Evolutionary conservation across 2,797 vertebrate species (phyloP).

Genomic region (Amphiprion clarkii): DNA sequence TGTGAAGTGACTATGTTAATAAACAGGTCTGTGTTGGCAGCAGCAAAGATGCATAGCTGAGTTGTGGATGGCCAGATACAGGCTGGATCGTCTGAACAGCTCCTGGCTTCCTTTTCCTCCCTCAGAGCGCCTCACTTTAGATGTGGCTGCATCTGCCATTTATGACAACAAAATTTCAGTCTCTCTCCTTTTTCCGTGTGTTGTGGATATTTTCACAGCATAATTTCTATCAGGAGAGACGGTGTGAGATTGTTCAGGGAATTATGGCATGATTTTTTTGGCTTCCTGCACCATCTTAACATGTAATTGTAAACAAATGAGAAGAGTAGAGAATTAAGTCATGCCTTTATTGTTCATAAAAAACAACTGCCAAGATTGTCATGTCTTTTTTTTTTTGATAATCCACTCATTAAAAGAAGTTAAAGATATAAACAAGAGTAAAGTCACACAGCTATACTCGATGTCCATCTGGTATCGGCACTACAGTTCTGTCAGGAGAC

Average conservation of each 20-base stretch:
- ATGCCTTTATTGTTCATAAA: constrained; percentile 16
- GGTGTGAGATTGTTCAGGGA: constrained; percentile 24
- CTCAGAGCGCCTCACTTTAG: constrained; percentile 13
- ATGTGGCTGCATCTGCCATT: constrained; percentile 17
- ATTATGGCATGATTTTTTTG: constrained; percentile 11
- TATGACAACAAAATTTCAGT: constrained; percentile 18
- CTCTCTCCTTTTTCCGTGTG: constrained; percentile 8
- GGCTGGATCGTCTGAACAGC: constrained; percentile 21
- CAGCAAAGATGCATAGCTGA: constrained; percentile 25
- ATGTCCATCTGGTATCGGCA: constrained; percentile 58
- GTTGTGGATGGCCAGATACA: constrained; percentile 34
- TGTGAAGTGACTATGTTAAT: constrained; percentile 60
- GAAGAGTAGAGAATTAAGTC: constrained; percentile 18
- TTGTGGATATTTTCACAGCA: constrained; percentile 6
- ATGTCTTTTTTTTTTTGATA: background rate
- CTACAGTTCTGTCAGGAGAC: constrained; percentile 40
- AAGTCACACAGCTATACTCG: constrained; percentile 14
- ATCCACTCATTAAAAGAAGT: constrained; percentile 21
- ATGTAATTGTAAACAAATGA: constrained; percentile 17
- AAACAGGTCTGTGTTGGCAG: constrained; percentile 59
- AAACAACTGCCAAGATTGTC: constrained; percentile 25
- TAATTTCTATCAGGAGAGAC: constrained; percentile 25
- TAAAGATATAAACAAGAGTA: constrained; percentile 13
- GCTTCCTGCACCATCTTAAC: constrained; percentile 5
- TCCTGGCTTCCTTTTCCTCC: constrained; percentile 14